Evolutionary conservation across 2,888 invertebrate genomes (phyloP).

Genomic region (Tinea pellionella): DNA sequence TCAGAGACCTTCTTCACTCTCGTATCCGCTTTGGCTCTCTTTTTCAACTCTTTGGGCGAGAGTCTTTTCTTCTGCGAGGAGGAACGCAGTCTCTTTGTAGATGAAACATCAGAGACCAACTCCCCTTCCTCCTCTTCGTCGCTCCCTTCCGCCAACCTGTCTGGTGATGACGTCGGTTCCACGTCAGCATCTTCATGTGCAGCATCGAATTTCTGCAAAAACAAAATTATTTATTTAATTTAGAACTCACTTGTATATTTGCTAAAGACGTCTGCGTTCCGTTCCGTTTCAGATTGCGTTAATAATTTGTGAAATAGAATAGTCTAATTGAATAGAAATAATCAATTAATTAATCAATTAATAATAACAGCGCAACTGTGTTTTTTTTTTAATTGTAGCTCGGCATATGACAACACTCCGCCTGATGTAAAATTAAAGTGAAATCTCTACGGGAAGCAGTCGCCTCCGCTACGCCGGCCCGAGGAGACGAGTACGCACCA

Average conservation of each 20-base stretch:
- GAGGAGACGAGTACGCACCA: too few relatives aligned
- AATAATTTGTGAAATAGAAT: too few relatives aligned
- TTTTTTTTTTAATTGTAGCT: too few relatives aligned
- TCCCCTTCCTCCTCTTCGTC: conserved; percentile 37
- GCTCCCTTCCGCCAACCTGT: conserved; percentile 64
- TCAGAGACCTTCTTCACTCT: conserved; percentile 27
- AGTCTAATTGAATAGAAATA: too few relatives aligned
- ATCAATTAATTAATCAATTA: too few relatives aligned
- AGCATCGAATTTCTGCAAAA: not conserved
- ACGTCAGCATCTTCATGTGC: conserved; percentile 31
- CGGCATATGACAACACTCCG: too few relatives aligned
- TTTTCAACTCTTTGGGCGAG: conserved; percentile 13
- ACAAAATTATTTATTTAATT: not conserved
- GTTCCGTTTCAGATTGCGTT: too few relatives aligned
- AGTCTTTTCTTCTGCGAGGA: not conserved
- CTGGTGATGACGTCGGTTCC: conserved; percentile 57
- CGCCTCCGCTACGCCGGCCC: too few relatives aligned
- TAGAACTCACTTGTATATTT: not conserved
- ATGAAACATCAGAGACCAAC: conserved; percentile 14
- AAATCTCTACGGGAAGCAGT: too few relatives aligned
- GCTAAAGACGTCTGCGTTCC: too few relatives aligned
- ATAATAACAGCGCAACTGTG: too few relatives aligned
- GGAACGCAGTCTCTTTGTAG: conserved; percentile 18
- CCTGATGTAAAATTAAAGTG: too few relatives aligned
- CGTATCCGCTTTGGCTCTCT: conserved; percentile 27